phyloP scores from a whole-genome alignment of 2,113 vertebrate species.

The Sialia sialis region DNA sequence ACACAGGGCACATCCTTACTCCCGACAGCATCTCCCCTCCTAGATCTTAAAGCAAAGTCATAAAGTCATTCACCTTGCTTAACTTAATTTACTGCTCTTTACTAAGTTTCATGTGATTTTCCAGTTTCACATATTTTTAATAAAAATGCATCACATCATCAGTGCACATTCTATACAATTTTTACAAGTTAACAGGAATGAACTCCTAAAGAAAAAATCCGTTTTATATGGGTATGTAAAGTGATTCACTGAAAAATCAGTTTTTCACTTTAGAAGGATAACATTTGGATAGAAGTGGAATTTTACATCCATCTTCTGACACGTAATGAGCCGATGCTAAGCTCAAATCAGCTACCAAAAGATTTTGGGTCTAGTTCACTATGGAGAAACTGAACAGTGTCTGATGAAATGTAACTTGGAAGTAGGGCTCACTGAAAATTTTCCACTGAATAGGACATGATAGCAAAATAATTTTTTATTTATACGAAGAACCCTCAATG shows the following conservation, averaged over 20 bases:
- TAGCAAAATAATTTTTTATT: not conserved
- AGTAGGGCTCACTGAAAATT: not conserved
- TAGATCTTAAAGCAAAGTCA: slow-evolving; percentile 20
- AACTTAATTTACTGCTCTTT: not conserved
- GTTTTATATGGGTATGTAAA: not conserved
- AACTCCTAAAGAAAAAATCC: not conserved
- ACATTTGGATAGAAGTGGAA: not conserved
- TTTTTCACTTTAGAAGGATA: not conserved
- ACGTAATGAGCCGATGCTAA: rapidly evolving
- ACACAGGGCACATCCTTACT: not conserved
- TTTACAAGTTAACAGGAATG: not conserved
- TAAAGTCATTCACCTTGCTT: not conserved
- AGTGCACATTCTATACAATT: not conserved
- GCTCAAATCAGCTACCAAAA: not conserved
- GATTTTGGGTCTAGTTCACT: not conserved
- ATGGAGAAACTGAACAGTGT: not conserved
- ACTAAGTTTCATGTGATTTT: not conserved
- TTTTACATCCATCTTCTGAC: not conserved
- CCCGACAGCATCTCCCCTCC: not conserved
- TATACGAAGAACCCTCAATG: not conserved
- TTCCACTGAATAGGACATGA: not conserved
- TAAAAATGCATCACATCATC: not conserved
- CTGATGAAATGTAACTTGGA: not conserved
- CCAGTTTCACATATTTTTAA: not conserved
- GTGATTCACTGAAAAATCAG: not conserved